Conservation (phyloP, 2,113 vertebrate species). For the Forbesichthys papilliferus region DNA sequence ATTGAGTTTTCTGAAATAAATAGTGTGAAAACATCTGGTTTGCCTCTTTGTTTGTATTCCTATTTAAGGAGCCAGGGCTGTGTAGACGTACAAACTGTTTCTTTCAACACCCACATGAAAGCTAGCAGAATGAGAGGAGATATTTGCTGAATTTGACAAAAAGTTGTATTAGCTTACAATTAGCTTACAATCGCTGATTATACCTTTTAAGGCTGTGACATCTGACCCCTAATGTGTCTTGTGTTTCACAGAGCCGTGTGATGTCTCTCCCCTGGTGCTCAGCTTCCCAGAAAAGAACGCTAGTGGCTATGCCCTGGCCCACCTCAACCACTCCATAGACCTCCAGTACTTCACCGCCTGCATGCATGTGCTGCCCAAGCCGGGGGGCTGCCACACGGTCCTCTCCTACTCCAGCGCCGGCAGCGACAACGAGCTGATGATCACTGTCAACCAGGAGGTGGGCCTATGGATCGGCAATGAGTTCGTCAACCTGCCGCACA, state of each 20-base stretch:
- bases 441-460: conserved; percentile 69
- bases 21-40: no score
- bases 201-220: no score
- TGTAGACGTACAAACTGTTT: no score
- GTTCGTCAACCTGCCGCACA: conserved; percentile 75
- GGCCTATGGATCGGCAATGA: conserved; percentile 78
- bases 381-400: conserved; percentile 59
- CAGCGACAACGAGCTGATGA: conserved; percentile 76
- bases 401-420: conserved; percentile 77
- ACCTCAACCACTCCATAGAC: conserved; percentile 58
- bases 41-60: no score
- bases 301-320: conserved; percentile 71
- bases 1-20: no score
- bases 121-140: no score
- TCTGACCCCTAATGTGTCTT: neutral
- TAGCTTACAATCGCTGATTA: no score
- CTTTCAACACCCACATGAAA: no score
- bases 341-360: conserved; percentile 79
- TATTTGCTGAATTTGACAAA: no score
- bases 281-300: conserved; percentile 72
- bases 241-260: conserved; percentile 48
- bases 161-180: no score
- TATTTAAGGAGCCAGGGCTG: no score
- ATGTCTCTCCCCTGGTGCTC: conserved; percentile 75
- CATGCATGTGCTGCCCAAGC: conserved; percentile 67